phyloP scores from a whole-genome alignment of 2,888 invertebrate species.

The Tipula confusa region DNA sequence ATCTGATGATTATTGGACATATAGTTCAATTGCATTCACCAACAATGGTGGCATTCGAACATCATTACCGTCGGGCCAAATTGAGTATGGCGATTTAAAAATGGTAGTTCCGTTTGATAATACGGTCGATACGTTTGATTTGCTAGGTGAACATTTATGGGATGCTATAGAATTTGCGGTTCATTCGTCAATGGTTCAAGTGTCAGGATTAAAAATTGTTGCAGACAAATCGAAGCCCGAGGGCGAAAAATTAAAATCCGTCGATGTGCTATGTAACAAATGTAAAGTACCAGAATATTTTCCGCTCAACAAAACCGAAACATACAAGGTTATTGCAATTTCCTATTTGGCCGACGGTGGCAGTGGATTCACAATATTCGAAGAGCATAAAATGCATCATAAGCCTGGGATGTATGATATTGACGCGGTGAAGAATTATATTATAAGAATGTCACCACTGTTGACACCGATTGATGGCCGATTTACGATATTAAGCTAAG shows the following conservation, averaged over 20 bases:
- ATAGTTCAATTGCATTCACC: conserved; percentile 61
- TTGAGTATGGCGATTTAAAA: conserved; percentile 59
- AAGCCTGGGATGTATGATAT: conserved; percentile 52
- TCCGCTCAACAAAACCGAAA: conserved; percentile 53
- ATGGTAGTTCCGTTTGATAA: conserved; percentile 74
- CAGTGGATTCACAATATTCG: conserved; percentile 57
- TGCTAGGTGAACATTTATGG: conserved; percentile 61
- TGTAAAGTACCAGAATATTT: conserved; percentile 62
- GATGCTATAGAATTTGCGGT: conserved; percentile 58
- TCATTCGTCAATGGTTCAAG: conserved; percentile 53
- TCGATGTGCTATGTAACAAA: conserved; percentile 56
- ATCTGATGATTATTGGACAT: conserved; percentile 57
- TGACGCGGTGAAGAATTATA: conserved; percentile 53
- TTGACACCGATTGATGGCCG: background rate
- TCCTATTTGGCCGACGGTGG: conserved; percentile 65
- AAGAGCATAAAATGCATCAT: background rate
- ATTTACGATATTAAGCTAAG: background rate
- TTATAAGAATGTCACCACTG: conserved; percentile 51
- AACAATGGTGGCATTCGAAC: conserved; percentile 70
- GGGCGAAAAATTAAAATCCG: conserved; percentile 57
- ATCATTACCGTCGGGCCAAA: conserved; percentile 61
- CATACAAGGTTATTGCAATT: conserved; percentile 60
- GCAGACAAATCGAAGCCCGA: conserved; percentile 54
- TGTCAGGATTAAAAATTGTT: conserved; percentile 52
- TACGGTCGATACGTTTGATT: conserved; percentile 63